Evolutionary conservation across 2,888 invertebrate species (phyloP), one percentile per base, ranked within the genome.

Genomic region (Drosophila rellima): DNA sequence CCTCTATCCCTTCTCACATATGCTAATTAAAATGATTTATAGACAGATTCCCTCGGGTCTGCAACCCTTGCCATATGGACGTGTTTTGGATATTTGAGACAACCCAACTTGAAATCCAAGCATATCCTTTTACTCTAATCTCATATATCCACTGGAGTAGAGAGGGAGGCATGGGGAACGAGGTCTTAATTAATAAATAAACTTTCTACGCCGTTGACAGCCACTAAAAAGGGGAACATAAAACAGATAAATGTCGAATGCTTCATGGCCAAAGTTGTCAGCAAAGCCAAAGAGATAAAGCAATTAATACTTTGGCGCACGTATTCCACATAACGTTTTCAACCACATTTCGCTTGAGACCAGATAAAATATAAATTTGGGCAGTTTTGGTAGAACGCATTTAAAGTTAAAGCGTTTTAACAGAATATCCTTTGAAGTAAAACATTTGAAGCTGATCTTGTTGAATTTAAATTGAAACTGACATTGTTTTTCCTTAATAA

Each of bases 11-110:
- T 3, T n/a, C 10, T 15, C 48, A n/a, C 29, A 48, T 60, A 75
- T 74, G 89, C 78, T 88, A 82, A 82, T 86, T 76, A 70, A 76
- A 82, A 86, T 86, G 77, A 88, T 88, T 82, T 86, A 86, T 82
- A 40, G 51, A 42, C 56, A 63, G 59, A 55, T 60, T 52, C 56
- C 18, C 48, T 18, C 5, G 10, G 2, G 20, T 11, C 48, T 31
- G 33, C 11, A 23, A 45, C 10, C 42, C 33, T 3, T 18, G 20
- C 59, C 84, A 68, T 59, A 68, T 78, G 87, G 62, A 42, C 57
- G 62, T 26, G 60, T 45, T 62, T 62, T 31, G 47, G 74, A 68
- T 64, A 60, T 66, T 66, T 47, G 67, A 52, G 55, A 39, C 29
- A 55, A 17, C 15, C 37, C 59, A 57, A 57, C 45, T 57, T 51